phyloP scores from a whole-genome alignment of 2,888 invertebrate genomes.

The Ochropleura leucogaster region DNA sequence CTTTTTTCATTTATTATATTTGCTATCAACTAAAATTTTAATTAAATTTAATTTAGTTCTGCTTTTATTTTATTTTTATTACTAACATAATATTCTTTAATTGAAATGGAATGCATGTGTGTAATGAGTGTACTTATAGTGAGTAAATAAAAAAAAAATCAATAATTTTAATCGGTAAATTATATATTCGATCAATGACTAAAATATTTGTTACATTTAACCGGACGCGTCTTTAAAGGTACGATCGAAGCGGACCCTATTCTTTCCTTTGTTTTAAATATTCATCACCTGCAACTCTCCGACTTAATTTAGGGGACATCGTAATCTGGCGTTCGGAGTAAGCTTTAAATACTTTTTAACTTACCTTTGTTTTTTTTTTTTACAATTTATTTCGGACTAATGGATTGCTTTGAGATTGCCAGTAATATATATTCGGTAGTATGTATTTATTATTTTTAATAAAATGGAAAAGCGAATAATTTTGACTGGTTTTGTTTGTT shows the following conservation, averaged over 20 bases:
- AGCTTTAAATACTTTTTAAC: slow-evolving; percentile 79
- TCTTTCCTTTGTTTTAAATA: slow-evolving; percentile 75
- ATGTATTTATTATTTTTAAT: not conserved
- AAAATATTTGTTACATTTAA: slow-evolving; percentile 17
- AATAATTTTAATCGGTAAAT: no score
- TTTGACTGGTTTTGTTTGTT: not conserved
- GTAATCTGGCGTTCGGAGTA: slow-evolving; percentile 77
- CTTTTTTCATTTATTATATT: no score
- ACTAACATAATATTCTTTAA: no score
- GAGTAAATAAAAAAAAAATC: no score
- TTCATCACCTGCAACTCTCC: slow-evolving; percentile 78
- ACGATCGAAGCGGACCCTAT: slow-evolving; percentile 52
- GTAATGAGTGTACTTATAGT: no score
- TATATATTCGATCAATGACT: not conserved
- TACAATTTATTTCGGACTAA: slow-evolving; percentile 59
- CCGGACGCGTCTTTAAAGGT: slow-evolving; percentile 38
- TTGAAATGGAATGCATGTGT: no score
- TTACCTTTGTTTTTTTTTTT: slow-evolving; percentile 67
- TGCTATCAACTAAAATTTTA: no score
- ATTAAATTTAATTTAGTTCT: no score
- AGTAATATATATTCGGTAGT: slow-evolving; percentile 20
- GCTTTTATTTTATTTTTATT: no score
- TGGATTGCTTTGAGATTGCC: slow-evolving; percentile 53
- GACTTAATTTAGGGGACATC: slow-evolving; percentile 78
- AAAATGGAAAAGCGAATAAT: not conserved